phyloP scores from a whole-genome alignment of 2,797 vertebrate genomes.

The Pempheris klunzingeri region DNA sequence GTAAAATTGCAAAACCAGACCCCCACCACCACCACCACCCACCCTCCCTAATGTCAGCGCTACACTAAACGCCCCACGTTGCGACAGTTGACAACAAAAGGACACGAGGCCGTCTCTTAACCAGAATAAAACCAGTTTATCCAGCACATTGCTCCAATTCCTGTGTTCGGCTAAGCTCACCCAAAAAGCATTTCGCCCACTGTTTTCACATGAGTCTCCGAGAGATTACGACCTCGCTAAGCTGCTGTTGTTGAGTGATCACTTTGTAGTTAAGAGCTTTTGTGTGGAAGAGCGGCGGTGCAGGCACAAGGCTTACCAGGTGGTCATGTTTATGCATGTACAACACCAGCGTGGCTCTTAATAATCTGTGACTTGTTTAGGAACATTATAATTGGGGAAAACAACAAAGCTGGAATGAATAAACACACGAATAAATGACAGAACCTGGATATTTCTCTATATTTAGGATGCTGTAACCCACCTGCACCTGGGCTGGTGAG shows the following conservation, averaged over 20 bases:
- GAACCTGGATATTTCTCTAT: not conserved
- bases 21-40: not conserved
- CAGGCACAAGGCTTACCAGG: constrained; percentile 12
- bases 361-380: not conserved
- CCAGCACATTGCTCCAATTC: constrained; percentile 62
- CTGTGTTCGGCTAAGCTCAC: constrained; percentile 38
- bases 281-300: constrained; percentile 30
- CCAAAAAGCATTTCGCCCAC: constrained; percentile 47
- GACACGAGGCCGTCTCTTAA: constrained; percentile 8
- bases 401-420: not conserved
- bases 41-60: not conserved
- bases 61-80: constrained; percentile 13
- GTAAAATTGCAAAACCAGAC: not conserved
- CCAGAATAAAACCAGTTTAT: constrained; percentile 63
- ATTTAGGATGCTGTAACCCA: constrained; percentile 63
- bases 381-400: not conserved
- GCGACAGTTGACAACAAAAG: constrained; percentile 30
- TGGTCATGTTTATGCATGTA: constrained; percentile 32
- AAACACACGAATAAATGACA: not conserved
- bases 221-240: constrained; percentile 54
- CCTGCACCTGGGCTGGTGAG: constrained; percentile 82
- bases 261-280: constrained; percentile 36
- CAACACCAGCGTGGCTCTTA: not conserved
- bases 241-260: constrained; percentile 42
- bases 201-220: constrained; percentile 33